phyloP scores from a whole-genome alignment of 2,113 vertebrate species.

The Xiphophorus maculatus region DNA sequence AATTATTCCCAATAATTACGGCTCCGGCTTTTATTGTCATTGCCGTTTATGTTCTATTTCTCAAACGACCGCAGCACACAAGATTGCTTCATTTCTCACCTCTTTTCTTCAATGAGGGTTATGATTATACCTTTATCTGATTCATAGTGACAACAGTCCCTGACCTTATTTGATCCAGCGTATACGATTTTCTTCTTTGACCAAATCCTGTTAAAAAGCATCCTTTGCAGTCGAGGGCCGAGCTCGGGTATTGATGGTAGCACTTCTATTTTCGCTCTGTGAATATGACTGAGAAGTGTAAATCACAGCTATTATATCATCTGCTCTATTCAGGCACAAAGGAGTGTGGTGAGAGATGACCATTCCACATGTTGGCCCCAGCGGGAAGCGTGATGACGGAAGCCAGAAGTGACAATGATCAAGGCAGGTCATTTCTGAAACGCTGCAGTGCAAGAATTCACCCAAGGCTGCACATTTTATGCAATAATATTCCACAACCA shows the following conservation, averaged over 20 bases:
- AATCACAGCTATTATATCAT: slow-evolving; percentile 62
- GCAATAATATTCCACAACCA: background rate
- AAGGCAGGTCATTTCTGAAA: slow-evolving; percentile 20
- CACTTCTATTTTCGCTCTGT: slow-evolving; percentile 49
- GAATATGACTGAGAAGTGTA: slow-evolving; percentile 58
- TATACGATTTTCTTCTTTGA: slow-evolving; percentile 41
- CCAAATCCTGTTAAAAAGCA: slow-evolving; percentile 56
- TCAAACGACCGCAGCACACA: slow-evolving; percentile 28
- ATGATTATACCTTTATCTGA: slow-evolving; percentile 49
- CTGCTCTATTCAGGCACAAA: slow-evolving; percentile 48
- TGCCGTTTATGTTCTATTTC: slow-evolving; percentile 49
- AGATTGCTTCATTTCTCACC: slow-evolving; percentile 46
- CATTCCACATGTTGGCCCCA: slow-evolving; percentile 40
- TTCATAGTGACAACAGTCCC: slow-evolving; percentile 40
- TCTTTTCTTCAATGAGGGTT: slow-evolving; percentile 38
- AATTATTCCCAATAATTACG: slow-evolving; percentile 53
- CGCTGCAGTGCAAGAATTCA: slow-evolving; percentile 12
- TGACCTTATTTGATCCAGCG: slow-evolving; percentile 44
- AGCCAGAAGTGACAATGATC: slow-evolving; percentile 33
- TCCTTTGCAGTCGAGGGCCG: slow-evolving; percentile 19
- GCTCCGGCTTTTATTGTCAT: slow-evolving; percentile 48
- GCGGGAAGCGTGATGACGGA: slow-evolving; percentile 39
- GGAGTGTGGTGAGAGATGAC: slow-evolving; percentile 48
- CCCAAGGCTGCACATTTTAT: slow-evolving; percentile 6
- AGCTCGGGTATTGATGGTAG: slow-evolving; percentile 41